Base-by-base conservation (phyloP, 1,140 invertebrate species). In the Whitmania pigra region DNA sequence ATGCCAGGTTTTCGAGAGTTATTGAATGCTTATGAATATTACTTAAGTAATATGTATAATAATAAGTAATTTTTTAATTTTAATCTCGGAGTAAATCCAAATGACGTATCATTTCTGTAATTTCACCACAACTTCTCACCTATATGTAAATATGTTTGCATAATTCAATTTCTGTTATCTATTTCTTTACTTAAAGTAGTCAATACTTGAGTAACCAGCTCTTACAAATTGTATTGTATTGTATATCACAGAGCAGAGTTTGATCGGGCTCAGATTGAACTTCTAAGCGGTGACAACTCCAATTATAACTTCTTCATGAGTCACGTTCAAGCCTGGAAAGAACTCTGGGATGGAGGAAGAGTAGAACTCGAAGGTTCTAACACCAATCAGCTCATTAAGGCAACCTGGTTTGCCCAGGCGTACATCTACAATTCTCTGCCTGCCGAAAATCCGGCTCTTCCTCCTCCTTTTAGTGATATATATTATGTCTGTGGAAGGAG, bases 341-440 rank as follows among this genome's bases (percentile, higher is more conserved):
- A 67, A 36, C 54, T 67, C 20, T 74, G 73, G 73, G 60, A 43
- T 20, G 43, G 70, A 22, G 73, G 73, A 18, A 67, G 53, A 15
- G 29, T 74, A 11, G 71, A 72, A 53, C 31, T 74, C 15, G 70
- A 63, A 15, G 73, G 73, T 20, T 53, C 40, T 11, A 40, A 72
- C 31, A 66, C 55, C 67, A 70, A 31, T 18, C 73, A 73, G 49
- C 55, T 73, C 29, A 55, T 53, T 29, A 74, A 74, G 60, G 43
- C 68, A 25, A 57, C 55, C 13, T 27, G 49, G n/a, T 74, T 74
- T 49, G 57, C 73, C 43, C 73, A 74, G 73, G 66, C 40, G 40
- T 74, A 74, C 71, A 66, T 74, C 22, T 60, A 72, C 31, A 74
- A 53, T 53, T 74, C 73, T 0, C 25, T 74, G 43, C 71, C 73